Evolutionary conservation across 2,113 vertebrate genomes (phyloP), one percentile per base, ranked within the genome.

Genomic region (Corapipo altera): DNA sequence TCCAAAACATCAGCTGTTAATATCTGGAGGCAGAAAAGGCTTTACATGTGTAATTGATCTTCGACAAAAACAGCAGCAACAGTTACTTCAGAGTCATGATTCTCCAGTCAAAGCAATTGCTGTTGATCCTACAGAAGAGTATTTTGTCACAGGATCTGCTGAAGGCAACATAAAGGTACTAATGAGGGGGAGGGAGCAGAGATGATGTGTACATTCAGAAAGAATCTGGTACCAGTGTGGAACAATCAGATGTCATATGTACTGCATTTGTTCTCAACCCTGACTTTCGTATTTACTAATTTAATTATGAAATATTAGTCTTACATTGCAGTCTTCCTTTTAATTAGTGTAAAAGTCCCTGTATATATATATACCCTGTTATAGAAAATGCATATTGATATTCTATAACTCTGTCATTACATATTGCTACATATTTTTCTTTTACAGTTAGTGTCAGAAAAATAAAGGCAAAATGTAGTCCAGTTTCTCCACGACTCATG

Each of bases 111-210:
- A 99, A 98, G 99, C 99, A 3, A 98, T 99, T 97, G 98, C 99
- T 57, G 96, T 99, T 32, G 98, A 99, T 96, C 97, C 98, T 80
- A 98, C 98, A 3, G 99, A 99, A 96, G 98, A 98, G 93, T 99
- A 99, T 95, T 99, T 99, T 91, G 98, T 99, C 96, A 99, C 99
- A 46, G 99, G 99, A 91, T 99, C 99, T 61, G 98, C 99, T 6
- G 99, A 99, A 97, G 99, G 99, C 92, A 99, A 98, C 97, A 99
- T 99, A 94, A 99, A 99, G 99, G 99, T 99, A 98, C 73, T 88
- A 46, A 41, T 76, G 28, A 66, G 4, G 4, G 52, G 37, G 27
- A 62, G 44, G 75, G 46, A 80, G 43, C 20, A 44, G 33, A 43
- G 43, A 5, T 90, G 10, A 39, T 74, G 5, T 30, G 12, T 77